These are phyloP conservation scores for Heteromurus nitidus DNA, from an alignment of 2,888 invertebrate species.

Conservation along the genomic window DNA sequence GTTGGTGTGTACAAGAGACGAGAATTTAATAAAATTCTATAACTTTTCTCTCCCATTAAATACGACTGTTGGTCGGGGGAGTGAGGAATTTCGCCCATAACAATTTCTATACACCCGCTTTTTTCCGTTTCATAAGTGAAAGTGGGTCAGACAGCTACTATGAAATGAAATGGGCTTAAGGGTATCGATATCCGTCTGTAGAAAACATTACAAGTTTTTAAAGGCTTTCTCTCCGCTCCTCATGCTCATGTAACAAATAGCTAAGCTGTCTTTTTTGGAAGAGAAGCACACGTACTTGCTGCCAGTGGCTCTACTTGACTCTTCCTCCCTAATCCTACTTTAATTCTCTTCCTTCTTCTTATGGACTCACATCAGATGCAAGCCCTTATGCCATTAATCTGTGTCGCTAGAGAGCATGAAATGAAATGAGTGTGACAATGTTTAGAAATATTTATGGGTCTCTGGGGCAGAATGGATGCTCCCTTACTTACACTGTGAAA, in stretches of 20 bases:
- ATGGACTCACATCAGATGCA: constrained; percentile 45
- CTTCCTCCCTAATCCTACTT: constrained; percentile 66
- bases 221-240: constrained; percentile 37
- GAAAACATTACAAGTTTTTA: constrained; percentile 59
- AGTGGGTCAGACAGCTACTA: constrained; percentile 63
- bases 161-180: constrained; percentile 46
- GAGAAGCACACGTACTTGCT: constrained; percentile 10
- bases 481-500: constrained; percentile 25
- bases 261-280: constrained; percentile 49
- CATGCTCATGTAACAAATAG: constrained; percentile 59
- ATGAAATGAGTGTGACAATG: constrained; percentile 71
- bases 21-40: constrained; percentile 65
- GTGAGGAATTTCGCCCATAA: constrained; percentile 60
- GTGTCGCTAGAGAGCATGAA: constrained; percentile 69
- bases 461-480: constrained; percentile 67
- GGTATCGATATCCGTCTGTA: constrained; percentile 61
- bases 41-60: constrained; percentile 66
- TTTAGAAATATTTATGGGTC: constrained; percentile 72
- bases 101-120: constrained; percentile 25
- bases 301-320: constrained; percentile 60
- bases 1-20: constrained; percentile 29
- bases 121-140: constrained; percentile 57
- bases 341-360: constrained; percentile 62
- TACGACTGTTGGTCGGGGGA: constrained; percentile 53
- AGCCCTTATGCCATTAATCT: constrained; percentile 69